A percentile compares a stretch with the other conserved stretches of the same genome.
phyloP scores from a whole-genome alignment of 2,888 invertebrate genomes.

The Celastrina argiolus region DNA sequence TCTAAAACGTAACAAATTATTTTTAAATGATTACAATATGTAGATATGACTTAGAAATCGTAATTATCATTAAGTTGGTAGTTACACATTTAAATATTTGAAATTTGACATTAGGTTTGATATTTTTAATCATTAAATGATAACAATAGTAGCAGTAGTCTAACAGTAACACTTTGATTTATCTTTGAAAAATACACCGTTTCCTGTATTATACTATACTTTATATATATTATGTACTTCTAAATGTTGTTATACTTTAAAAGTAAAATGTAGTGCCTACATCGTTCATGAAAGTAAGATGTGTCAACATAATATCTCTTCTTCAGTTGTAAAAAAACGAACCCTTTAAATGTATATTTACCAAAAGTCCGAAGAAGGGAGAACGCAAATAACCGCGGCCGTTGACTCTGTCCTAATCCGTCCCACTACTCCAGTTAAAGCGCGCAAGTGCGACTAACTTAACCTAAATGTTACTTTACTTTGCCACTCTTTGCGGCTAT shows the following conservation, averaged over 20 bases:
- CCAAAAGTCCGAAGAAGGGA: conserved; percentile 53
- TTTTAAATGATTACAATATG: background rate
- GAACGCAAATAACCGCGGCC: conserved; percentile 76
- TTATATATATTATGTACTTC: too few species aligned
- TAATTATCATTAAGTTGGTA: background rate
- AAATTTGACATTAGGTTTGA: background rate
- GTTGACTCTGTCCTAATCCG: conserved; percentile 77
- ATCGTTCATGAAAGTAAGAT: too few species aligned
- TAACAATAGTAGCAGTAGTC: too few species aligned
- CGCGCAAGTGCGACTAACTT: conserved; percentile 42
- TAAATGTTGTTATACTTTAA: too few species aligned
- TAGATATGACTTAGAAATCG: background rate
- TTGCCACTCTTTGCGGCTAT: background rate
- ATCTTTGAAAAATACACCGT: too few species aligned
- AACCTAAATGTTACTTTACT: conserved; percentile 14
- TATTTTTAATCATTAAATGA: too few species aligned
- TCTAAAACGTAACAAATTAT: conserved; percentile 1
- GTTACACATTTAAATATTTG: background rate
- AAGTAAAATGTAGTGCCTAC: too few species aligned
- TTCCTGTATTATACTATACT: too few species aligned
- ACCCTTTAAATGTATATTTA: conserved; percentile 3
- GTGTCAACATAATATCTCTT: too few species aligned
- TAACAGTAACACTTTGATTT: too few species aligned
- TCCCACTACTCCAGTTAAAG: conserved; percentile 74
- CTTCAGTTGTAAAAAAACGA: background rate